phyloP scores from a whole-genome alignment of 2,797 vertebrate genomes.

The Rhabdophis nuchalis region DNA sequence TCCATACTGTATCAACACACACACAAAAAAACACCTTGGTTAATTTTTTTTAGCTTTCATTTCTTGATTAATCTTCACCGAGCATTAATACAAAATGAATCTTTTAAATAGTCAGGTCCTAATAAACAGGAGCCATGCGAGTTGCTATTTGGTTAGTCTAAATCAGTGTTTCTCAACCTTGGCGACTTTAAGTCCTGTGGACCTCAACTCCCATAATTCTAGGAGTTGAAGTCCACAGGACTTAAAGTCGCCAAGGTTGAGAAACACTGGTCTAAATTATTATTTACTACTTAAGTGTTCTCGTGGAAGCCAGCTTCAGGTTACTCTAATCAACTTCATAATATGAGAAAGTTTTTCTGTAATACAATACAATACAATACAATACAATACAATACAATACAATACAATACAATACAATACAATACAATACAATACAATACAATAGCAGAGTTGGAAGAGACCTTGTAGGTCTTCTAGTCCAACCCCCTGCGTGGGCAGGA shows the following conservation, averaged over 20 bases:
- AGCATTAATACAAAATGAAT: constrained; percentile 18
- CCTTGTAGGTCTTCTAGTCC: too few relatives aligned
- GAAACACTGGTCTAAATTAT: neutral
- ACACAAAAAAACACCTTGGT: constrained; percentile 37
- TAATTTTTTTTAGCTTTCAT: constrained; percentile 17
- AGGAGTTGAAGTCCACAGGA: too few relatives aligned
- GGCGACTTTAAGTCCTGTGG: too few relatives aligned
- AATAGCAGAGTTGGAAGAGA: too few relatives aligned
- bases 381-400: too few relatives aligned
- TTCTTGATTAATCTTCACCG: constrained; percentile 19
- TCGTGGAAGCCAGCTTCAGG: neutral
- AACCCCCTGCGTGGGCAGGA: too few relatives aligned
- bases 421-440: too few relatives aligned
- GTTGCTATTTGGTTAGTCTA: neutral
- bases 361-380: too few relatives aligned
- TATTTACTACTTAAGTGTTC: neutral
- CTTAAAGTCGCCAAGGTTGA: too few relatives aligned
- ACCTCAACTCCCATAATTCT: too few relatives aligned
- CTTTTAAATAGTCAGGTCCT: neutral
- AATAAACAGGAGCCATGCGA: neutral
- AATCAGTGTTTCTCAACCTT: too few relatives aligned
- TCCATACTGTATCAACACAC: constrained; percentile 78
- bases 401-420: too few relatives aligned
- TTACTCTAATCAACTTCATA: neutral
- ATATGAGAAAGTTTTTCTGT: neutral